These are phyloP conservation scores for Listronotus bonariensis DNA, from an alignment of 1,140 invertebrate genomes.

Conservation along the genomic window DNA sequence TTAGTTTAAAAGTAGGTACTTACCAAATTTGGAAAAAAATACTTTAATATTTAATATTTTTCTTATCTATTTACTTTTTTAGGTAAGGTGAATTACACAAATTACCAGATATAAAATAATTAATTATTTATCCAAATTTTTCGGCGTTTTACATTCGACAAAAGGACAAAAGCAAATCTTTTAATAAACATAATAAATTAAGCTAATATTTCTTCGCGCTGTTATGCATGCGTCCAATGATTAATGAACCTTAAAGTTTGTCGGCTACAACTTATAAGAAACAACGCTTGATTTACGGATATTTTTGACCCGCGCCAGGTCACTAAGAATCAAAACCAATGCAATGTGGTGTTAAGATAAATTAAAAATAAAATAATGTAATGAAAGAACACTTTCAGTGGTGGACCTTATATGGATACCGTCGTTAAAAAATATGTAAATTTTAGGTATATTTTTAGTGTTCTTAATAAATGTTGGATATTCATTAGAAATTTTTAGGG, in stretches of 20 bases:
- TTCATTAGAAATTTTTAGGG: too few species aligned
- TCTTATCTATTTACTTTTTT: too few species aligned
- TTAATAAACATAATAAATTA: slow-evolving; percentile 27
- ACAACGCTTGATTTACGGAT: slow-evolving; percentile 36
- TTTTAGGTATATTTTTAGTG: too few species aligned
- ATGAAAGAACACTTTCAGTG: slow-evolving; percentile 8
- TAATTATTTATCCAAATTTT: slow-evolving; percentile 7
- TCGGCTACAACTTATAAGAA: slow-evolving; percentile 26
- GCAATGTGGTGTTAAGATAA: slow-evolving; percentile 16
- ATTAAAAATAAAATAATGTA: slow-evolving; percentile 15
- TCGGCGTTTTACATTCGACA: slow-evolving; percentile 16
- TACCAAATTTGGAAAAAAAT: too few species aligned
- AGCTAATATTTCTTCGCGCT: slow-evolving; percentile 33
- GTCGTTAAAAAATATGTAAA: too few species aligned
- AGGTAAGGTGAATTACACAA: too few species aligned
- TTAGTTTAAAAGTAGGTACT: too few species aligned
- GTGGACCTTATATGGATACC: neutral
- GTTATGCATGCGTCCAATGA: slow-evolving; percentile 27
- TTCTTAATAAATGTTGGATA: too few species aligned
- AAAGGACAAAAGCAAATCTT: slow-evolving; percentile 20
- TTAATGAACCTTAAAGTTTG: slow-evolving; percentile 32
- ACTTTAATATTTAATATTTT: too few species aligned
- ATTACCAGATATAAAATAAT: neutral
- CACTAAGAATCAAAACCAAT: slow-evolving; percentile 34
- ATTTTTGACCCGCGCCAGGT: slow-evolving; percentile 27